Evolutionary conservation across 2,113 vertebrate genomes (phyloP).

Genomic region (Sylvietta virens): DNA sequence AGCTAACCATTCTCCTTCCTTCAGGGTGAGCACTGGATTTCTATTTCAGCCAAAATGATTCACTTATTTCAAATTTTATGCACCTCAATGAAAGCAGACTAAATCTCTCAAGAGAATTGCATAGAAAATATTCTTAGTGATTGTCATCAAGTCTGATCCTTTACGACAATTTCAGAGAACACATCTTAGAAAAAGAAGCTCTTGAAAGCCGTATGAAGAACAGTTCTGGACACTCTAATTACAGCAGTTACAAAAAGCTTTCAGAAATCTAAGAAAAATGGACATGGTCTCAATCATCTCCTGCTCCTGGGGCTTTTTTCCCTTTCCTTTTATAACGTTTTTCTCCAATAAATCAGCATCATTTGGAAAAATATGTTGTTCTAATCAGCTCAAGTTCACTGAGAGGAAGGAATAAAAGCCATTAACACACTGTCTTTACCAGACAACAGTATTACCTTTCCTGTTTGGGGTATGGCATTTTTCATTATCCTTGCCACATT

Average conservation of each 20-base stretch:
- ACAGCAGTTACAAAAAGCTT: not conserved
- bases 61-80: not conserved
- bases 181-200: not conserved
- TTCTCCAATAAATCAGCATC: not conserved
- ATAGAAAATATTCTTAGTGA: not conserved
- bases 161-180: not conserved
- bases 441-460: slow-evolving; percentile 82
- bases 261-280: not conserved
- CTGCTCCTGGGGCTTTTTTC: not conserved
- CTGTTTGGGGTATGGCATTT: slow-evolving; percentile 94
- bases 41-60: not conserved
- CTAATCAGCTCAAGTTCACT: not conserved
- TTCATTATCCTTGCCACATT: slow-evolving; percentile 99
- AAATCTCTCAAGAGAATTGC: not conserved
- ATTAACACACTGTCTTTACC: not conserved
- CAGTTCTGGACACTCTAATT: not conserved
- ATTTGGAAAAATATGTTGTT: not conserved
- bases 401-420: not conserved
- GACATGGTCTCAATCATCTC: not conserved
- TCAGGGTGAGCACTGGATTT: not conserved
- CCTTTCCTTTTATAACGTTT: not conserved
- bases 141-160: not conserved
- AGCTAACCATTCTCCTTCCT: not conserved
- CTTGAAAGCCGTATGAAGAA: not conserved
- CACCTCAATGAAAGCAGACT: not conserved